Evolutionary conservation across 1,140 invertebrate genomes (phyloP).

Genomic region (Lutraria rhynchaena): DNA sequence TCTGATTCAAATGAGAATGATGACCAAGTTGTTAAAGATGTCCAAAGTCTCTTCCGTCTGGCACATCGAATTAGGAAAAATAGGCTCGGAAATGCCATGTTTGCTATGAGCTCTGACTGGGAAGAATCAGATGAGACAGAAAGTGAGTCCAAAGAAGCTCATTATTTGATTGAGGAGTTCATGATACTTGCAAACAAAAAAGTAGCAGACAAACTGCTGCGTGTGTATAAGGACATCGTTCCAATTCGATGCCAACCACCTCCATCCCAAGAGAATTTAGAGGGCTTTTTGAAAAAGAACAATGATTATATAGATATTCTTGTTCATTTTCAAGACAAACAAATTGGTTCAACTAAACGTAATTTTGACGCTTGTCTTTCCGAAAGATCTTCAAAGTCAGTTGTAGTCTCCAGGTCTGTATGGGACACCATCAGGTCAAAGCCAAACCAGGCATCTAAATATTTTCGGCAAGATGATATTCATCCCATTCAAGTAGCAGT

Average conservation of each 20-base stretch:
- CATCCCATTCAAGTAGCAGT: conserved; percentile 57
- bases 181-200: conserved; percentile 54
- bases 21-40: conserved; percentile 36
- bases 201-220: conserved; percentile 19
- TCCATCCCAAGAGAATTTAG: conserved; percentile 54
- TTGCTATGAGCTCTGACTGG: conserved; percentile 64
- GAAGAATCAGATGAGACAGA: conserved; percentile 51
- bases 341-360: background rate
- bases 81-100: conserved; percentile 64
- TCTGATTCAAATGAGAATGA: background rate
- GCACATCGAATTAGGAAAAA: conserved; percentile 61
- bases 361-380: conserved; percentile 12
- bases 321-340: conserved; percentile 55
- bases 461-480: conserved; percentile 86
- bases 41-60: conserved; percentile 63
- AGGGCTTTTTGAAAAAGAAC: conserved; percentile 58
- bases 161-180: conserved; percentile 74
- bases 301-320: conserved; percentile 49
- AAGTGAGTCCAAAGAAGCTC: conserved; percentile 68
- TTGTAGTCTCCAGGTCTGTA: conserved; percentile 49
- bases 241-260: conserved; percentile 60
- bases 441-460: conserved; percentile 88
- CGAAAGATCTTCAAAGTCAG: conserved; percentile 25
- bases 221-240: conserved; percentile 39
- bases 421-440: conserved; percentile 90